Conservation (phyloP, 2,888 invertebrate genomes). For the Amblyjoppa fuscipennis region DNA sequence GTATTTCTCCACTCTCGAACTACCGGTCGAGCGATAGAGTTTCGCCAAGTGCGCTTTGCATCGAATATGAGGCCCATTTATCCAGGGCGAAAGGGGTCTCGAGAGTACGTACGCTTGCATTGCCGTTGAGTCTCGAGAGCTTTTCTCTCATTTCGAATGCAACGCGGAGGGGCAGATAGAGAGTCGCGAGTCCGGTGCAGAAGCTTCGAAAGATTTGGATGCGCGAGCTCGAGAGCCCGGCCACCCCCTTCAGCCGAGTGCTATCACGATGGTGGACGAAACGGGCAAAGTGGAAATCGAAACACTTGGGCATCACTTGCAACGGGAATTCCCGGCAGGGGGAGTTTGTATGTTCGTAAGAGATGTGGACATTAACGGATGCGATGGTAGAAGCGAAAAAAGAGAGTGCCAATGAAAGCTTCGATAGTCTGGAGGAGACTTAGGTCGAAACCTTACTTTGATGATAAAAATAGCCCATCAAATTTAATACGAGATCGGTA, state of each 20-base stretch:
- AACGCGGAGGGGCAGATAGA: slow-evolving; percentile 18
- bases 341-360: not conserved
- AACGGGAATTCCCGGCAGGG: slow-evolving; percentile 26
- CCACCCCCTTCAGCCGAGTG: slow-evolving; percentile 41
- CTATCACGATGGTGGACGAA: slow-evolving; percentile 44
- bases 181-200: slow-evolving; percentile 51
- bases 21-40: slow-evolving; percentile 54
- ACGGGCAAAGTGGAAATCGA: slow-evolving; percentile 46
- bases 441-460: not conserved
- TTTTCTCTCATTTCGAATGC: slow-evolving; percentile 63
- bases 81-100: slow-evolving; percentile 55
- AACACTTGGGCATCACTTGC: slow-evolving; percentile 38
- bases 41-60: slow-evolving; percentile 65
- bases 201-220: slow-evolving; percentile 59
- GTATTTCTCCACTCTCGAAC: slow-evolving; percentile 47
- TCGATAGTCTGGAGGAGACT: not conserved
- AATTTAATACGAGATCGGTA: not conserved
- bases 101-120: slow-evolving; percentile 52
- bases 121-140: slow-evolving; percentile 60
- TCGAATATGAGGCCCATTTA: slow-evolving; percentile 68
- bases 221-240: slow-evolving; percentile 23
- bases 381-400: not conserved
- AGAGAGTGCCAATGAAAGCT: not conserved
- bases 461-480: not conserved
- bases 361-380: slow-evolving; percentile 1